These are phyloP conservation scores for Pseudeuparius sepicola DNA, from an alignment of 2,888 invertebrate genomes.

Conservation along the genomic window DNA sequence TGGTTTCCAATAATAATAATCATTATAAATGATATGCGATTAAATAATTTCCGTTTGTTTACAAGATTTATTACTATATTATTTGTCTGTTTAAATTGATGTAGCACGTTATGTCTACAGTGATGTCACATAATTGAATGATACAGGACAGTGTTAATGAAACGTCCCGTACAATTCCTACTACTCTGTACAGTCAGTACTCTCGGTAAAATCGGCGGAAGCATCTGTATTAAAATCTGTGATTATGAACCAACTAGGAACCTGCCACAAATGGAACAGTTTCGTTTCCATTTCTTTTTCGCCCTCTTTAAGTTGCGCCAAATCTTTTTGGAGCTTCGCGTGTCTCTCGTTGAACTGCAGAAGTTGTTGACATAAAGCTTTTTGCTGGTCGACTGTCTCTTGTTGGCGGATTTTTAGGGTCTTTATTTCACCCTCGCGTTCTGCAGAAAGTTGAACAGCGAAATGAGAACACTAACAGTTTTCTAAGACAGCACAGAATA, in stretches of 20 bases:
- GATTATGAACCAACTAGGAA: conserved; percentile 37
- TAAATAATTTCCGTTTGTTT: too few species aligned
- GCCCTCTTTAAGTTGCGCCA: conserved; percentile 29
- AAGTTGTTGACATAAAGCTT: conserved; percentile 33
- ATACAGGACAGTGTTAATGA: too few species aligned
- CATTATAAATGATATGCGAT: too few species aligned
- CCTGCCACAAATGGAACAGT: conserved; percentile 36
- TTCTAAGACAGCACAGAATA: too few species aligned
- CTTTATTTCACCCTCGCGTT: conserved; percentile 37
- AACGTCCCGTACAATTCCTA: too few species aligned
- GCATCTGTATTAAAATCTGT: conserved; percentile 26
- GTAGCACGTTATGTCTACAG: too few species aligned
- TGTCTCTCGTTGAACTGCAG: conserved; percentile 33
- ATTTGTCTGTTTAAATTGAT: too few species aligned
- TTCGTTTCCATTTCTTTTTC: conserved; percentile 33
- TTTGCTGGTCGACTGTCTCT: conserved; percentile 31
- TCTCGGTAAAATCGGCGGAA: conserved; percentile 23
- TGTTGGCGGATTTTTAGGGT: conserved; percentile 31
- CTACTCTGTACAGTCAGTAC: conserved; percentile 21
- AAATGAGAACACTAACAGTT: conserved; percentile 6
- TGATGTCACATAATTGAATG: too few species aligned
- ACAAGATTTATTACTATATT: too few species aligned
- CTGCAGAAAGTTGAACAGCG: conserved; percentile 27
- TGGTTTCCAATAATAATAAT: too few species aligned
- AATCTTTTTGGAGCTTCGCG: conserved; percentile 31